Evolutionary conservation across 2,888 invertebrate genomes (phyloP).

Genomic region (Sturmia bella): DNA sequence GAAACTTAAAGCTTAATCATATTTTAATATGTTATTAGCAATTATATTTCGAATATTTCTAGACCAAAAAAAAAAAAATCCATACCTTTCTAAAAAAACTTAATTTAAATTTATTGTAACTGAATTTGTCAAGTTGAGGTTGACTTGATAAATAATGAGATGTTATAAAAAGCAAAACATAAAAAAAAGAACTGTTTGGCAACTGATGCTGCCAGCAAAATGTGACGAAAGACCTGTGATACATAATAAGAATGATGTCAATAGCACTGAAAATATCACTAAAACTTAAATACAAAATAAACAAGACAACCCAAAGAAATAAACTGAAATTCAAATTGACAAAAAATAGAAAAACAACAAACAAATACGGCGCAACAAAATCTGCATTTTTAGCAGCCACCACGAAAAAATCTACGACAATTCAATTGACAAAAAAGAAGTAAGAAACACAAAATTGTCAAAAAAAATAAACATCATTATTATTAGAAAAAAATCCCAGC

Average conservation of each 20-base stretch:
- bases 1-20: too few relatives aligned
- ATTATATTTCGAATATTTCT: too few relatives aligned
- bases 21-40: too few relatives aligned
- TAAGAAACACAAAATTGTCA: neutral
- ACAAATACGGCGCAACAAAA: slow-evolving; percentile 7
- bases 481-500: slow-evolving; percentile 10
- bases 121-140: slow-evolving; percentile 34
- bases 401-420: neutral
- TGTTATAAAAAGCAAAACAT: neutral
- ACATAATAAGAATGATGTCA: slow-evolving; percentile 48
- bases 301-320: neutral
- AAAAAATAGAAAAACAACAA: neutral
- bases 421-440: neutral
- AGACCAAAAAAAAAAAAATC: too few relatives aligned
- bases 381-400: slow-evolving; percentile 32
- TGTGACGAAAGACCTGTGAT: slow-evolving; percentile 9
- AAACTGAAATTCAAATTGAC: slow-evolving; percentile 37
- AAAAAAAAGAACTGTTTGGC: neutral
- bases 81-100: slow-evolving; percentile 30
- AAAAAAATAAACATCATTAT: neutral
- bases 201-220: neutral
- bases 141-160: slow-evolving; percentile 16
- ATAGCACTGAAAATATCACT: slow-evolving; percentile 26
- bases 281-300: slow-evolving; percentile 6
- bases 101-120: slow-evolving; percentile 15